A percentile compares a stretch with the other conserved stretches of the same genome.
Conservation (phyloP, 2,888 invertebrate species). For the Ophioninae sp. region DNA sequence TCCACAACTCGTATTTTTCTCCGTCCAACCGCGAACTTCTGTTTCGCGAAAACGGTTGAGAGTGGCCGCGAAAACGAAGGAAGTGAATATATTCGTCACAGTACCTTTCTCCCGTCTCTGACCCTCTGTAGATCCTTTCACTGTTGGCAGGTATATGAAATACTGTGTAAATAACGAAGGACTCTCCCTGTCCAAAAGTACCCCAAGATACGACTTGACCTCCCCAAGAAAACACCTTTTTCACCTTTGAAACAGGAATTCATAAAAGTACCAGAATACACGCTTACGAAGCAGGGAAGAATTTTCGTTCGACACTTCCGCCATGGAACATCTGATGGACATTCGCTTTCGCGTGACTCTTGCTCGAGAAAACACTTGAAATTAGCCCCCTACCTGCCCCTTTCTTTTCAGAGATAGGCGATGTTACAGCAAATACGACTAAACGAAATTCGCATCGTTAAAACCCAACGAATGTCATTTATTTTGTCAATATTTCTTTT, state of each 20-base stretch:
- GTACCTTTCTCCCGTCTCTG: background rate
- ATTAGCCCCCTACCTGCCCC: conserved; percentile 7
- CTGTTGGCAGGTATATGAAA: conserved; percentile 19
- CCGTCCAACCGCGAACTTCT: conserved; percentile 29
- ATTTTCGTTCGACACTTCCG: conserved; percentile 48
- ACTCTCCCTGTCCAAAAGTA: background rate
- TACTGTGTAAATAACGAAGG: conserved; percentile 9
- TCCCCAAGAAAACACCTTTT: conserved; percentile 32
- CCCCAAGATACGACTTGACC: conserved; percentile 33
- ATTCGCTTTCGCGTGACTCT: conserved; percentile 6
- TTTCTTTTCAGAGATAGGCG: conserved; percentile 4
- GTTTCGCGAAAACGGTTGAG: conserved; percentile 8
- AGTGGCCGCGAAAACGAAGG: background rate
- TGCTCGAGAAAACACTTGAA: background rate
- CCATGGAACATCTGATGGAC: conserved; percentile 36
- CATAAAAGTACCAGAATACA: conserved; percentile 36
- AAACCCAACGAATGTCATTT: too few relatives aligned
- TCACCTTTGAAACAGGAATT: background rate
- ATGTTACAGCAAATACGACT: conserved; percentile 24
- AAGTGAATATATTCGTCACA: conserved; percentile 46
- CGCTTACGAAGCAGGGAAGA: conserved; percentile 17
- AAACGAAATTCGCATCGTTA: too few relatives aligned
- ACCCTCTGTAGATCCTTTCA: background rate
- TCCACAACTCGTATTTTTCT: conserved; percentile 28
- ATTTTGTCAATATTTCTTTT: too few relatives aligned